Conservation (phyloP, 2,888 invertebrate genomes). For the Acanthosepion pharaonis region DNA sequence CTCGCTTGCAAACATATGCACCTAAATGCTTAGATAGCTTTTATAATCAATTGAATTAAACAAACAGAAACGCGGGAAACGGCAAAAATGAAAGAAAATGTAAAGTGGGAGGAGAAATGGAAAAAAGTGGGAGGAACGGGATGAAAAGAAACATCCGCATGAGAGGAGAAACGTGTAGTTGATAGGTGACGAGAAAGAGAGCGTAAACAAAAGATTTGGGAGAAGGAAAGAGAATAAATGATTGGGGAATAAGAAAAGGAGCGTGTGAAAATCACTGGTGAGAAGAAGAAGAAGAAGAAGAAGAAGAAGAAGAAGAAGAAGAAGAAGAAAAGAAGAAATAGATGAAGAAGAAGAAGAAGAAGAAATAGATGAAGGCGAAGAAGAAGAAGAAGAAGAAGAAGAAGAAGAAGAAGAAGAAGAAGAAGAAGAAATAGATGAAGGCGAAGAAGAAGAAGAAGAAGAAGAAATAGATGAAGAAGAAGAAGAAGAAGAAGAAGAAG, state of each 20-base stretch:
- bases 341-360: too few species aligned
- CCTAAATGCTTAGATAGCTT: background rate
- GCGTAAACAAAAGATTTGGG: background rate
- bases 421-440: too few species aligned
- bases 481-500: background rate
- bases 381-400: background rate
- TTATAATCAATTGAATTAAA: background rate
- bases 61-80: background rate
- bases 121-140: background rate
- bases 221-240: background rate
- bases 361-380: background rate
- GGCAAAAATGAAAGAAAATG: background rate
- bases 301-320: background rate
- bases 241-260: background rate
- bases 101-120: background rate
- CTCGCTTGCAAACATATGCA: background rate
- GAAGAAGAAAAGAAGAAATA: too few species aligned
- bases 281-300: background rate
- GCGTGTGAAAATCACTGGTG: accelerated
- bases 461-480: too few species aligned
- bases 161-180: background rate
- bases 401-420: background rate
- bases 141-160: background rate
- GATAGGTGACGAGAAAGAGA: background rate
- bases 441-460: too few species aligned